Evolutionary conservation across 2,797 vertebrate genomes (phyloP).

Genomic region (Anguilla anguilla): DNA sequence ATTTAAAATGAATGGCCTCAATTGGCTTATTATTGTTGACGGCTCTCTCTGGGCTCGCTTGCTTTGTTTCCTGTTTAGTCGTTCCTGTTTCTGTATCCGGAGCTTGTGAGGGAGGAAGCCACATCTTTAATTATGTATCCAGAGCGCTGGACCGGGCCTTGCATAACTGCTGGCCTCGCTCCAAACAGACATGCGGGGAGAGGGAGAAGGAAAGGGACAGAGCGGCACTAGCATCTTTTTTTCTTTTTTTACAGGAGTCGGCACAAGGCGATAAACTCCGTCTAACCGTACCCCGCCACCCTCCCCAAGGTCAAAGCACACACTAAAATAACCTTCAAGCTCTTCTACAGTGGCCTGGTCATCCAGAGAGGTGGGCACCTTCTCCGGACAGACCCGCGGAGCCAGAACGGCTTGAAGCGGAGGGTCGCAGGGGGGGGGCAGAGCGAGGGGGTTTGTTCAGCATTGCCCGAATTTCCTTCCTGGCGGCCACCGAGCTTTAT

Average conservation of each 20-base stretch:
- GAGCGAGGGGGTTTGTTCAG: constrained; percentile 44
- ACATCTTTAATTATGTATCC: constrained; percentile 42
- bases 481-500: constrained; percentile 42
- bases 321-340: neutral
- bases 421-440: constrained; percentile 35
- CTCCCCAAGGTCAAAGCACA: neutral
- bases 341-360: neutral
- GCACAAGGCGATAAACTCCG: neutral
- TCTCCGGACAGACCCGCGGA: too few species aligned
- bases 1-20: neutral
- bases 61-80: constrained; percentile 29
- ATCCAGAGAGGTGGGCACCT: neutral
- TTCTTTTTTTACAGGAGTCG: neutral
- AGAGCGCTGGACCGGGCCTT: constrained; percentile 33
- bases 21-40: constrained; percentile 22
- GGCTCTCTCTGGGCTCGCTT: constrained; percentile 19
- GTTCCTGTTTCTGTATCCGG: constrained; percentile 29
- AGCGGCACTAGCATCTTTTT: neutral
- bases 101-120: constrained; percentile 26
- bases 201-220: neutral
- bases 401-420: neutral
- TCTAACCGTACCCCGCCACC: neutral
- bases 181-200: constrained; percentile 27
- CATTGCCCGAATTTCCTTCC: constrained; percentile 61
- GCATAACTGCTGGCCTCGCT: constrained; percentile 39